Percentiles rank a stretch among this genome's conserved stretches.
phyloP scores from a whole-genome alignment of 2,113 vertebrate genomes.

The Craseonycteris thonglongyai region DNA sequence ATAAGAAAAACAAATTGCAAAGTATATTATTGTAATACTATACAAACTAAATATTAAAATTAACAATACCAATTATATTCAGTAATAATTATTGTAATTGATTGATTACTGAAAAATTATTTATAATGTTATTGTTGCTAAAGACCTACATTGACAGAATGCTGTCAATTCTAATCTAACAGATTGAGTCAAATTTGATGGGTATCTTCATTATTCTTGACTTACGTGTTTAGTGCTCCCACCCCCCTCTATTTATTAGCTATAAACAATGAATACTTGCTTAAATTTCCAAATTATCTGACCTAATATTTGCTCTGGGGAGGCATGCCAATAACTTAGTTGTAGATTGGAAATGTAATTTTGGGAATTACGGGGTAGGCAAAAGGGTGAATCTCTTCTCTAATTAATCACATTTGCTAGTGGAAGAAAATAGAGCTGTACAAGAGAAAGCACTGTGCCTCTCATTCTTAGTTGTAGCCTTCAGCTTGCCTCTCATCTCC shows the following conservation, averaged over 20 bases:
- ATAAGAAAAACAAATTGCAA: neutral
- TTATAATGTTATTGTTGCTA: neutral
- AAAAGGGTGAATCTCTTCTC: neutral
- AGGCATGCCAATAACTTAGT: neutral
- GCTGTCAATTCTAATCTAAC: neutral
- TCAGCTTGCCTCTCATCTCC: neutral
- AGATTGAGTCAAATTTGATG: neutral
- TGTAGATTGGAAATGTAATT: neutral
- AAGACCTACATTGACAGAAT: neutral
- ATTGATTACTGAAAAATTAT: neutral
- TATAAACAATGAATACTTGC: neutral
- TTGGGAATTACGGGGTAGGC: neutral
- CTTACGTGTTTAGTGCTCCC: neutral
- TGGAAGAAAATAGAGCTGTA: neutral
- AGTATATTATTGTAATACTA: neutral
- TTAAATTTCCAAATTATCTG: neutral
- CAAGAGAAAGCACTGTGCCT: neutral
- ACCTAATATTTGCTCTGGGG: neutral
- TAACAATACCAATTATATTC: neutral
- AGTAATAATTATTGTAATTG: neutral
- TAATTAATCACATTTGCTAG: neutral
- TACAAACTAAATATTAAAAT: neutral
- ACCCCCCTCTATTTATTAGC: too few relatives aligned
- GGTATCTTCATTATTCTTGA: neutral
- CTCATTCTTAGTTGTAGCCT: neutral